Base-by-base conservation (phyloP, 1,140 invertebrate species). In the Bicyclus anynana region DNA sequence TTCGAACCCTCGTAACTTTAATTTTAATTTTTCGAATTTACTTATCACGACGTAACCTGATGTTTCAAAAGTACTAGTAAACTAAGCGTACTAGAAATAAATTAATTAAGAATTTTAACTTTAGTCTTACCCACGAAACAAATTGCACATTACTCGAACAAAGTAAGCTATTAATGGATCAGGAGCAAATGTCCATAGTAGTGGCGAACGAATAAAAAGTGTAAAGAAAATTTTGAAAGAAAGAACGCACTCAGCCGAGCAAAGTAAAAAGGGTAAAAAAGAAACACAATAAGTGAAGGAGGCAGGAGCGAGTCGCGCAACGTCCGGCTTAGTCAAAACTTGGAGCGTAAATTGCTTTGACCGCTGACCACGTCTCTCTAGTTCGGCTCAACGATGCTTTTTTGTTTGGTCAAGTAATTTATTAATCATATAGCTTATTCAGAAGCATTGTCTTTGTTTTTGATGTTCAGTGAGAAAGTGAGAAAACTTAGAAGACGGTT, bases 161-260 rank as follows among this genome's bases (percentile, higher is more conserved):
- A 38, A 47, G 50, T 53, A 56, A 63, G 46, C 50, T 23, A 26
- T 40, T 38, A 47, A 56, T 57, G 62, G 53, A 69, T 68, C 63
- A 70, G 65, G 77, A 65, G 74, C 74, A 77, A 84, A 83, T 81
- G 76, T 81, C 76, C 72, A 74, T 63, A 60, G 62, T 77, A 78
- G 72, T 74, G 68, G 67, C 62, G 65, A 73, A 55, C 67, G 74
- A 79, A 79, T 72, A 79, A 82, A 80, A 83, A 74, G 57, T 72
- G 62, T 68, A 69, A 64, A 67, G 60, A 62, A 73, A 69, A 69
- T 72, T 68, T 79, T 77, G 71, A 84, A 80, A 84, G 77, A 86
- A 77, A 81, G 72, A 77, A 74, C 72, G 67, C 75, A 79, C 80
- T 83, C 77, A 74, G 67, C 69, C 77, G 59, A 57, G 57, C 66